Conservation (phyloP, 23 tunicate genomes). For the Trididemnum clinides region DNA sequence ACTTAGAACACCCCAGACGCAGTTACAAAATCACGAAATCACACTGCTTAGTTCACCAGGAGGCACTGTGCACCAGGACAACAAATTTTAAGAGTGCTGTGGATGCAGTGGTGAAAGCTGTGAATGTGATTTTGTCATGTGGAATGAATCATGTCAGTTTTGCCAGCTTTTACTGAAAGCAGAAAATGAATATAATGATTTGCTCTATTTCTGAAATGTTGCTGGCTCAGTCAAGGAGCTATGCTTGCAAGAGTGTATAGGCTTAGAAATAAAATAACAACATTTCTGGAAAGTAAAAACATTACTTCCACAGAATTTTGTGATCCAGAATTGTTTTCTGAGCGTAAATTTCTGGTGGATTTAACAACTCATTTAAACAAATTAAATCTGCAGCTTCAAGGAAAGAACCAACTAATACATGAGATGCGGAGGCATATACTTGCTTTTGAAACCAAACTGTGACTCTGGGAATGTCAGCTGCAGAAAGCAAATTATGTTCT, state of each 20-base stretch:
- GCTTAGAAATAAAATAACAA: slow-evolving; percentile 29
- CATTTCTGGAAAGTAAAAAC: slow-evolving; percentile 36
- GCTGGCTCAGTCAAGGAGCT: slow-evolving; percentile 78
- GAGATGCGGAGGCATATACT: slow-evolving; percentile 62
- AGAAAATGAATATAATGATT: slow-evolving; percentile 52
- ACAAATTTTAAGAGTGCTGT: slow-evolving; percentile 26
- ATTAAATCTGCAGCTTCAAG: too few relatives aligned
- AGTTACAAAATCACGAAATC: slow-evolving; percentile 18
- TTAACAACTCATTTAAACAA: slow-evolving; percentile 50
- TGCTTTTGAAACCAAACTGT: slow-evolving; percentile 59
- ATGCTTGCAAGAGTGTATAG: slow-evolving; percentile 56
- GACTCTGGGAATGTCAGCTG: slow-evolving; percentile 50
- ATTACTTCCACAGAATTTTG: slow-evolving; percentile 11
- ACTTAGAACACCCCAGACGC: slow-evolving; percentile 35
- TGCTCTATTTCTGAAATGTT: slow-evolving; percentile 66
- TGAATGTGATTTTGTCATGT: slow-evolving; percentile 61
- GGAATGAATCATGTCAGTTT: slow-evolving; percentile 53
- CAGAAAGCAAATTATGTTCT: slow-evolving; percentile 44
- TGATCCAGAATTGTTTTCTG: slow-evolving; percentile 51
- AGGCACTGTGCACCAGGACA: slow-evolving; percentile 54
- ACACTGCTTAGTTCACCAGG: slow-evolving; percentile 67
- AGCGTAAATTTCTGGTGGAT: slow-evolving; percentile 43
- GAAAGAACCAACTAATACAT: slow-evolving; percentile 40
- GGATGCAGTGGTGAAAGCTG: too few relatives aligned
- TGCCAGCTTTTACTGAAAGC: slow-evolving; percentile 56